Base-by-base conservation (phyloP, 2,113 vertebrate species). In the Jaculus jaculus region DNA sequence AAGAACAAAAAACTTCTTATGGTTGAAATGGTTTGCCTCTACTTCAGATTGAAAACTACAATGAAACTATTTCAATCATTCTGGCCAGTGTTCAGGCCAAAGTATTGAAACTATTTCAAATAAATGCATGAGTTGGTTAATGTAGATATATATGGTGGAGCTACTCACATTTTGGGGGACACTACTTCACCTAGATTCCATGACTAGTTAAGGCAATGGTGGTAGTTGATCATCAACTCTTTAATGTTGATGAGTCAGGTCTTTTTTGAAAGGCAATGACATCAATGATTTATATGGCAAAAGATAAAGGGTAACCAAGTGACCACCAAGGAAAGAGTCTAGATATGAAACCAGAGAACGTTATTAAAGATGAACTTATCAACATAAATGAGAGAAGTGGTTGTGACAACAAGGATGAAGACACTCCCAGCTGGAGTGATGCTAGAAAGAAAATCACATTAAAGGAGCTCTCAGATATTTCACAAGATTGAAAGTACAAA, bases 251-350 rank as follows among this genome's bases (percentile, higher is more conserved):
- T 18, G 66, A 90, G 24, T 84, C 34, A 72, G 39, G 8, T 93
- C 26, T 69, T 32, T 32, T 94, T 69, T 63, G 85, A 84, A 91
- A 84, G 24, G 32, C 30, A 75, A 68, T 24, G 26, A 75, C 30
- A 89, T 93, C 30, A n/a, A n/a, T 96, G 92, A 94, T 58, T 84
- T 78, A 65, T 26, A 73, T 78, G 63, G 74, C 89, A 94, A 91
- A 94, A 92, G n/a, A 91, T 47, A 54, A 92, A 91, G 26, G 58
- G 28, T 84, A 47, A 91, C 71, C 58, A 87, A 89, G 15, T 87
- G 54, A 34, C 32, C 47, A 37, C 81, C 78, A 91, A 87, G 68
- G n/a, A 81, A 30, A 92, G n/a, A 89, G 23, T 89, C 34, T 92
- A 78, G 73, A 93, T 92, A 84, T 12, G 4, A 11, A 89, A 3